Evolutionary conservation across 2,888 invertebrate species (phyloP).

Genomic region (Caenorhabditis becei): DNA sequence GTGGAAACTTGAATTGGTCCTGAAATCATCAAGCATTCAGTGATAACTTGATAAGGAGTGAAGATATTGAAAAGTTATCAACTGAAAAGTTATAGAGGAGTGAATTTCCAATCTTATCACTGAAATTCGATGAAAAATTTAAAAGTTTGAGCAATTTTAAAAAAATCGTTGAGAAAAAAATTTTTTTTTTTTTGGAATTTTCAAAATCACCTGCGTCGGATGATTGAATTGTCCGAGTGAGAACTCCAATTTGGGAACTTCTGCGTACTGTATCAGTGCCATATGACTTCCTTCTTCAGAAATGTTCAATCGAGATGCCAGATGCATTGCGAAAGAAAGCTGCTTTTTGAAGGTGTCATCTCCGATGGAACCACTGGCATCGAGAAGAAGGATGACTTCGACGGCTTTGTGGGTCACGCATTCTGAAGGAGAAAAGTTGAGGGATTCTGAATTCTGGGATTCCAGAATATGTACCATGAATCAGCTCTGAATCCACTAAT

Average conservation of each 20-base stretch:
- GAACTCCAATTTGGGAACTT: slow-evolving; percentile 81
- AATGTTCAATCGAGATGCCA: slow-evolving; percentile 81
- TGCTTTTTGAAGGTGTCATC: slow-evolving; percentile 79
- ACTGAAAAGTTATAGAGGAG: too few species aligned
- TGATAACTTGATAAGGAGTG: too few species aligned
- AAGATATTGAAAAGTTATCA: too few species aligned
- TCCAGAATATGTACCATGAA: slow-evolving; percentile 71
- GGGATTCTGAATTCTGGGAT: not conserved
- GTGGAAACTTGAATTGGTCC: too few species aligned
- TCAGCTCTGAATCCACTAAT: slow-evolving; percentile 78
- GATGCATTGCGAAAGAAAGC: slow-evolving; percentile 80
- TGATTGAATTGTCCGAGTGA: slow-evolving; percentile 76
- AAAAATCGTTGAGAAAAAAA: too few species aligned
- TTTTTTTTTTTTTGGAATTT: not conserved
- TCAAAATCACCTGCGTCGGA: slow-evolving; percentile 73
- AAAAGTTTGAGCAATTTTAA: too few species aligned
- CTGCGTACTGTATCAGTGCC: slow-evolving; percentile 82
- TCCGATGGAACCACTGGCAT: slow-evolving; percentile 82
- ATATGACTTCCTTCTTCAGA: slow-evolving; percentile 80
- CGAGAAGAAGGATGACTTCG: slow-evolving; percentile 82
- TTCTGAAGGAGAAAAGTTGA: slow-evolving; percentile 62
- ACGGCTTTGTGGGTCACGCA: slow-evolving; percentile 80
- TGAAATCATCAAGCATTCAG: too few species aligned
- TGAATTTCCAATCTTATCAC: too few species aligned
- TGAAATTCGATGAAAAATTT: too few species aligned